Percentiles rank a stretch among this genome's conserved stretches.
Evolutionary conservation across 2,797 vertebrate genomes (phyloP).

Genomic region (Falco naumanni): DNA sequence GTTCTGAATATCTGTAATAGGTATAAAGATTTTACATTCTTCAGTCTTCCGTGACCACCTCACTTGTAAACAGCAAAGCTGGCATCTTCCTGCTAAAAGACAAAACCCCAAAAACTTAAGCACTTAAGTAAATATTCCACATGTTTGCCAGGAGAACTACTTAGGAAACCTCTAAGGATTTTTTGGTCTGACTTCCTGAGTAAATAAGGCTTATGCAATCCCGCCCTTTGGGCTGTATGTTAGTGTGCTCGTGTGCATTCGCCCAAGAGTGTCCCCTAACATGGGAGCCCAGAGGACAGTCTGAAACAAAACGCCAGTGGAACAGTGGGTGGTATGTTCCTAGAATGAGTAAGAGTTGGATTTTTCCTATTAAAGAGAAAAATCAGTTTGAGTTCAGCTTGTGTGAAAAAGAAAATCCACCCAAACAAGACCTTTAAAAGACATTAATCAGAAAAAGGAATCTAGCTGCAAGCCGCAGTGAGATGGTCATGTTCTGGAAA

Average conservation of each 20-base stretch:
- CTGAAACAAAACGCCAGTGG: not conserved
- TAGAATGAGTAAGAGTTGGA: not conserved
- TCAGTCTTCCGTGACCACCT: not conserved
- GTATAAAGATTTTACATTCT: not conserved
- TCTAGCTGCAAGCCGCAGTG: not conserved
- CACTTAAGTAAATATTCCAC: not conserved
- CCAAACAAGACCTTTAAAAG: not conserved
- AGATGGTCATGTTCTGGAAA: not conserved
- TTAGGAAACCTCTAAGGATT: not conserved
- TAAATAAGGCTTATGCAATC: not conserved
- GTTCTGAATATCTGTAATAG: not conserved
- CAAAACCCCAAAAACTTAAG: fast-evolving
- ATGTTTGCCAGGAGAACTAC: not conserved
- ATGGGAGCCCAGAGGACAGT: not conserved
- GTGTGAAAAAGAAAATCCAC: not conserved
- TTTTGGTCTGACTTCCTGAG: not conserved
- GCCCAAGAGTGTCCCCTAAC: not conserved
- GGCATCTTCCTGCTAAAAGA: not conserved
- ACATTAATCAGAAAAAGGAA: not conserved
- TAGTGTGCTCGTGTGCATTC: fast-evolving
- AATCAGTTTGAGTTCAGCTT: not conserved
- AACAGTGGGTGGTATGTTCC: fast-evolving
- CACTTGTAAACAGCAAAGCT: not conserved
- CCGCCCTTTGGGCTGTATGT: not conserved
- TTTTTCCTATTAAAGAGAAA: not conserved